Evolutionary conservation across 2,113 vertebrate genomes (phyloP), one percentile per base, ranked within the genome.

Genomic region (Corythornis madagascariensis): DNA sequence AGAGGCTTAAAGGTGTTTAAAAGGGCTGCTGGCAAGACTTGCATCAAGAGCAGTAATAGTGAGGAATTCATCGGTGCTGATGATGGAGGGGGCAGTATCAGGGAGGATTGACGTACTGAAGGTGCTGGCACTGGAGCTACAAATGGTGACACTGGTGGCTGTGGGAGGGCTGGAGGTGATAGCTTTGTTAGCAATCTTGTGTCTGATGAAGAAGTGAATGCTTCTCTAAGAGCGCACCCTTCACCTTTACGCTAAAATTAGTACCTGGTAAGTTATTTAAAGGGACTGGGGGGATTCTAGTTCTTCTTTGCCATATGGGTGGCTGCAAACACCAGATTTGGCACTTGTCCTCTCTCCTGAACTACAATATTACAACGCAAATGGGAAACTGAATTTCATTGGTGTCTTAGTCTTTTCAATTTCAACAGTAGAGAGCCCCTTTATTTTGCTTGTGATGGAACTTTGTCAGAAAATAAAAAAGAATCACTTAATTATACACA

Each of bases 1-100:
- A 93, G 79, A 91, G 67, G 74, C 91, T 93, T 92, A 95, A 95
- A 96, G 91, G 89, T 96, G 94, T 95, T 94, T 85, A 77, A 94
- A 94, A 96, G 78, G 89, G 82, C 86, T 95, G 71, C 89, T 94
- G 91, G 92, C 2, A 45, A 91, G 91, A 52, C 74, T 83, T 87
- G 74, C 56, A 80, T 80, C 86, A 82, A 78, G 56, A 87, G 71
- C 67, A 74, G 75, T 63, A 83, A 89, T 17, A 89, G 86, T 71
- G 84, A 94, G 74, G 93, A 94, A 93, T 91, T 87, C 84, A 56
- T 74, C 3, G 1, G 52, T 50, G 89, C 48, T 80, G 92, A 55
- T 93, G 96, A 96, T 96, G 67, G 95, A 86, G 33, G 78, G 71
- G 87, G 92, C 84, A 87, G 92, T 77, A 52, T 87, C 79, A 69